phyloP scores from a whole-genome alignment of 2,888 invertebrate genomes.

The Tachina lurida region DNA sequence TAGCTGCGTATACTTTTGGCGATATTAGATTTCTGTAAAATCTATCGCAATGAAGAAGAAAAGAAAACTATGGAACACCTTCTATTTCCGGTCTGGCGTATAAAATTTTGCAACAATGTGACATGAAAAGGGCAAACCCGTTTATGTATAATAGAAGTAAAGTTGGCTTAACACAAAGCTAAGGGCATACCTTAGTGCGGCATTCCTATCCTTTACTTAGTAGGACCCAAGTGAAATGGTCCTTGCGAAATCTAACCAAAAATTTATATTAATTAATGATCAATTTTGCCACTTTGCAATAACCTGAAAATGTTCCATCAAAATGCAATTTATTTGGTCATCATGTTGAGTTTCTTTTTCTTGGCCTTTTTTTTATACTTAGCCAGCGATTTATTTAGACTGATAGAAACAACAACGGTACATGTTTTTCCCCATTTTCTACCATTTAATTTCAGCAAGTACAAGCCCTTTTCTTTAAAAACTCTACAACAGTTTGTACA shows the following conservation, averaged over 20 bases:
- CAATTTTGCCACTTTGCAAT: not conserved
- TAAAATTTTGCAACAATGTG: no score
- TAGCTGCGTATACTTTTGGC: no score
- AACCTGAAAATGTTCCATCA: slow-evolving; percentile 51
- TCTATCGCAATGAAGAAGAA: no score
- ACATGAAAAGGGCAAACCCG: no score
- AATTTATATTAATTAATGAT: not conserved
- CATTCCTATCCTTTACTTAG: no score
- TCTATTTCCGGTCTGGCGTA: no score
- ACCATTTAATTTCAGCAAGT: slow-evolving; percentile 62
- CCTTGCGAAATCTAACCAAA: not conserved
- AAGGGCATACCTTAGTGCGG: no score
- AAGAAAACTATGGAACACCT: no score
- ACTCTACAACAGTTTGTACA: not conserved
- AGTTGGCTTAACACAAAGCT: no score
- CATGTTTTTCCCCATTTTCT: slow-evolving; percentile 44
- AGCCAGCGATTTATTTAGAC: slow-evolving; percentile 62
- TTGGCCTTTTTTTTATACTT: slow-evolving; percentile 23
- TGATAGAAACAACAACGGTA: slow-evolving; percentile 67
- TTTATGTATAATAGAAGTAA: no score
- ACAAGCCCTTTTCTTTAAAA: slow-evolving; percentile 48
- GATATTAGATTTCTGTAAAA: no score
- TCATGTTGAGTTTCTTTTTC: slow-evolving; percentile 28
- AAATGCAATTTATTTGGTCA: slow-evolving; percentile 68
- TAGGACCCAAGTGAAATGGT: no score